Percentiles rank a stretch among this genome's conserved stretches.
These are phyloP conservation scores for Acrocera orbiculus DNA, from an alignment of 2,888 invertebrate species.

Conservation along the genomic window DNA sequence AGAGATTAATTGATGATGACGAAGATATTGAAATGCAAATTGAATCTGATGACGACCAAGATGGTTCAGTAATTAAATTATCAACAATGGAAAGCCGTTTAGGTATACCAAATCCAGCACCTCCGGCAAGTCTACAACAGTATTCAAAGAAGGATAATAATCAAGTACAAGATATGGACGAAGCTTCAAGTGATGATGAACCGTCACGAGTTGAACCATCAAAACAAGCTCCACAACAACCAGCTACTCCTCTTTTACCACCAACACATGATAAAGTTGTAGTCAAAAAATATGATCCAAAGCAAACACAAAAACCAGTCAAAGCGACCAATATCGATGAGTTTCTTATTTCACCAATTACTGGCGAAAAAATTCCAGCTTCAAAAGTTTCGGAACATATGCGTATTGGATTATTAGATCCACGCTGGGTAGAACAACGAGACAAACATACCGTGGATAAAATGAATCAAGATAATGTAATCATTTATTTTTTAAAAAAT, in stretches of 20 bases:
- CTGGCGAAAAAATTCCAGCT: conserved; percentile 92
- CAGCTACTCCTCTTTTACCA: conserved; percentile 50
- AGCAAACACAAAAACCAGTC: conserved; percentile 45
- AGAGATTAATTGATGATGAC: conserved; percentile 55
- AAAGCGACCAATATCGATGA: conserved; percentile 58
- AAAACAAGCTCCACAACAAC: conserved; percentile 22
- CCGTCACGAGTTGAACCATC: conserved; percentile 29
- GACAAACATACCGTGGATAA: conserved; percentile 89
- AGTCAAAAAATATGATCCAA: conserved; percentile 96
- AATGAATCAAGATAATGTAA: conserved; percentile 61
- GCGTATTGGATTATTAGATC: conserved; percentile 89
- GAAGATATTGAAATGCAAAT: conserved; percentile 83
- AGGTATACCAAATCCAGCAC: conserved; percentile 28
- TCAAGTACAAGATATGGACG: conserved; percentile 80
- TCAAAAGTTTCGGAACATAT: conserved; percentile 97
- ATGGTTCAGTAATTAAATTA: conserved; percentile 35
- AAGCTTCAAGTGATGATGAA: conserved; percentile 64
- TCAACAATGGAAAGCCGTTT: conserved; percentile 49
- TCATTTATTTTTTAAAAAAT: too few species aligned
- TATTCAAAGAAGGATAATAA: conserved; percentile 33
- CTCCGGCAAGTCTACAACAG: conserved; percentile 25
- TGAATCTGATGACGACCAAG: conserved; percentile 63
- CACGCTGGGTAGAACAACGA: conserved; percentile 93
- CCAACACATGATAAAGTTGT: conserved; percentile 84
- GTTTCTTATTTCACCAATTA: conserved; percentile 94